Evolutionary conservation across 1,140 invertebrate species (phyloP).

Genomic region (Teleogryllus occipitalis): DNA sequence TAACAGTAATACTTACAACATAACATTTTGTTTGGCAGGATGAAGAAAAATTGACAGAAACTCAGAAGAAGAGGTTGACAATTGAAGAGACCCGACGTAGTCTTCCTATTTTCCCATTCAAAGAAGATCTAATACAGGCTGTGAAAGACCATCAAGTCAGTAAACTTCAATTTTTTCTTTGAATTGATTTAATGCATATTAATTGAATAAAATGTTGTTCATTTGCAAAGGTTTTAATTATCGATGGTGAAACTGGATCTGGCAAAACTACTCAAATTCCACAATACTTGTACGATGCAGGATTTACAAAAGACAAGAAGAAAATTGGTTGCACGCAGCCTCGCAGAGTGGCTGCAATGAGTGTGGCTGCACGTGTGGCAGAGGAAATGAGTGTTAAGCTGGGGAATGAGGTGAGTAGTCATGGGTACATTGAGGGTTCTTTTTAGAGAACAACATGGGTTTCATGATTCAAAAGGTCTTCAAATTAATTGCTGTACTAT

Average conservation of each 20-base stretch:
- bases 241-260: slow-evolving; percentile 96
- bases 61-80: slow-evolving; percentile 66
- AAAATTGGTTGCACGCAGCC: slow-evolving; percentile 59
- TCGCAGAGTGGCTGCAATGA: slow-evolving; percentile 71
- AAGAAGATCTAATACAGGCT: slow-evolving; percentile 78
- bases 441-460: not conserved
- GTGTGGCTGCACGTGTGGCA: slow-evolving; percentile 61
- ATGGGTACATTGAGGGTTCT: not conserved
- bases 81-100: slow-evolving; percentile 90
- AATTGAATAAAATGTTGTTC: not conserved
- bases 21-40: slow-evolving; percentile 32
- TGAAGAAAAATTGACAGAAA: slow-evolving; percentile 52
- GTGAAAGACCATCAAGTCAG: slow-evolving; percentile 77
- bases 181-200: too few species aligned
- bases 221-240: slow-evolving; percentile 63
- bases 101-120: slow-evolving; percentile 91
- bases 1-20: too few species aligned
- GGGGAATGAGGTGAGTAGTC: slow-evolving; percentile 49
- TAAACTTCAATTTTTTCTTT: not conserved
- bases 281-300: slow-evolving; percentile 91
- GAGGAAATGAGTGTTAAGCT: slow-evolving; percentile 64
- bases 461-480: too few species aligned
- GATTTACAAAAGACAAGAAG: slow-evolving; percentile 74
- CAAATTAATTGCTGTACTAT: too few species aligned
- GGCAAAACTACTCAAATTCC: slow-evolving; percentile 99